phyloP scores from a whole-genome alignment of 2,888 invertebrate species.

The Leuctra nigra region DNA sequence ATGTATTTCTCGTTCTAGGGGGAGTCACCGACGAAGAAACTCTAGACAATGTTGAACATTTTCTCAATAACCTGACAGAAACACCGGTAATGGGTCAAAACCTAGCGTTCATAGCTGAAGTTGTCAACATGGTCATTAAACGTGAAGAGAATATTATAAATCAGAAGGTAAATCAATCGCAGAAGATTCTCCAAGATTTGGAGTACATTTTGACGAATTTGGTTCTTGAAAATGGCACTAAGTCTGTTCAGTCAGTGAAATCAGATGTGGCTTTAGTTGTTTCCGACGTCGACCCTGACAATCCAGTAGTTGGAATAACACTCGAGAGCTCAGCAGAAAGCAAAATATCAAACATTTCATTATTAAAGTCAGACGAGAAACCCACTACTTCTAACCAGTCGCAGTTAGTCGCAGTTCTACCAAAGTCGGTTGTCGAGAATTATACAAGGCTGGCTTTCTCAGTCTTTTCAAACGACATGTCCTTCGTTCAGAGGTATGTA shows the following conservation, averaged over 20 bases:
- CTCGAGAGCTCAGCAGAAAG: no score
- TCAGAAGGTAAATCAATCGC: neutral
- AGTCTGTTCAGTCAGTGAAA: no score
- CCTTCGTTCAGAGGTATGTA: neutral
- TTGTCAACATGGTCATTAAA: neutral
- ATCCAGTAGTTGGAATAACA: no score
- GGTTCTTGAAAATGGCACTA: neutral
- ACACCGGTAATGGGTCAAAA: neutral
- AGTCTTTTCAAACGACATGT: constrained; percentile 11
- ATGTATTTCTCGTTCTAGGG: neutral
- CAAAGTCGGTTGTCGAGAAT: neutral
- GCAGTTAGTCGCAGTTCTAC: neutral
- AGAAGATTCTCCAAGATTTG: neutral
- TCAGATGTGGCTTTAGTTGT: no score
- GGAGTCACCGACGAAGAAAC: neutral
- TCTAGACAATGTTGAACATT: neutral
- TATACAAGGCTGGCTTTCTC: constrained; percentile 21
- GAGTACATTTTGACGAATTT: neutral
- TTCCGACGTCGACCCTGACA: no score
- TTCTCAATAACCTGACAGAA: no score
- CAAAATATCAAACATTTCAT: no score
- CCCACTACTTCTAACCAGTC: neutral
- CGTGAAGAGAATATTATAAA: neutral
- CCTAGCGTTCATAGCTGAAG: neutral
- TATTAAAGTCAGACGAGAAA: no score